Conservation (phyloP, 2,113 vertebrate species). For the Lepisosteus oculatus region DNA sequence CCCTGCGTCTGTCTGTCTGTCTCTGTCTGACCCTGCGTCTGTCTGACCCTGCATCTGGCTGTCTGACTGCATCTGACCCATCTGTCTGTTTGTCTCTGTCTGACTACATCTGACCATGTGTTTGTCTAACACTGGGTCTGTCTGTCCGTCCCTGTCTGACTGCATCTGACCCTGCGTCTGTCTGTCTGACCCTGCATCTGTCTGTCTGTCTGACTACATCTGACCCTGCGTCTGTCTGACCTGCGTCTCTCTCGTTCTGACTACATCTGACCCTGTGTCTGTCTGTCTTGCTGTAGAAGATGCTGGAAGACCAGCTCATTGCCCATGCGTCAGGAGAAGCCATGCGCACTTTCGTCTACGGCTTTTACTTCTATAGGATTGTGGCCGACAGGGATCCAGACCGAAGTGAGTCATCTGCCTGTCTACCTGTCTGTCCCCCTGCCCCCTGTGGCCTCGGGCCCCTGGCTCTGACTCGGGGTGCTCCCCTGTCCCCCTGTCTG, state of each 20-base stretch:
- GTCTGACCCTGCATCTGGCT: too few relatives aligned
- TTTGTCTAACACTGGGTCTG: constrained; percentile 13
- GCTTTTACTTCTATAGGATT: constrained; percentile 96
- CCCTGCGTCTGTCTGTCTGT: too few relatives aligned
- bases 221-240: not conserved
- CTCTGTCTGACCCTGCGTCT: too few relatives aligned
- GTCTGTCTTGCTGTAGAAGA: constrained; percentile 73
- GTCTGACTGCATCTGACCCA: too few relatives aligned
- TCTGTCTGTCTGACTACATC: too few relatives aligned
- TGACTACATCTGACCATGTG: not conserved
- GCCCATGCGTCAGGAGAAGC: constrained; percentile 89
- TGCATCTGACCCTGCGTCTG: too few relatives aligned
- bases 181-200: too few relatives aligned
- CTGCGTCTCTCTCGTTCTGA: not conserved
- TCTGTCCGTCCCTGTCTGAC: too few relatives aligned
- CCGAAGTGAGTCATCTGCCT: constrained; percentile 53
- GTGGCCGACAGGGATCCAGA: constrained; percentile 83
- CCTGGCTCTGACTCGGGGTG: not conserved
- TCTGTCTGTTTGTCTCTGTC: constrained; percentile 16
- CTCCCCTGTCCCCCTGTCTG: not conserved
- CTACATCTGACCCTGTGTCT: constrained; percentile 5
- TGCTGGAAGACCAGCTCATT: constrained; percentile 93
- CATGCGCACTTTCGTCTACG: constrained; percentile 90
- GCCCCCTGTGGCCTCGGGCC: not conserved
- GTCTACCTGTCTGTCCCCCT: not conserved